These are phyloP conservation scores for Aphis craccivora DNA, from an alignment of 1,140 invertebrate species.

Conservation along the genomic window DNA sequence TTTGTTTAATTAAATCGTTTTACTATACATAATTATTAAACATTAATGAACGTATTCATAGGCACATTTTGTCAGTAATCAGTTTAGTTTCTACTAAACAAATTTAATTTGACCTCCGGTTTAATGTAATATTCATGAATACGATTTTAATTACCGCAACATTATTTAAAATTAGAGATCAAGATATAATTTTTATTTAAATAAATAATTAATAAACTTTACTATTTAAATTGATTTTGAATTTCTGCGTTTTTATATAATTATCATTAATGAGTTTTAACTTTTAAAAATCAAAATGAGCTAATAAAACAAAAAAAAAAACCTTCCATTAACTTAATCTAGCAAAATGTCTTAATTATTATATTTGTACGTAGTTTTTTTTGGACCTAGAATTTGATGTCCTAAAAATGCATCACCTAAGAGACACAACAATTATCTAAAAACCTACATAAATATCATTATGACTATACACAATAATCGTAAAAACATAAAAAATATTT, in stretches of 20 bases:
- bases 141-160: background rate
- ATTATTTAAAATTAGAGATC: slow-evolving; percentile 2
- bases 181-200: background rate
- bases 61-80: background rate
- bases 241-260: background rate
- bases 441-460: no score
- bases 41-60: background rate
- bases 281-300: background rate
- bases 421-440: no score
- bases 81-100: background rate
- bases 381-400: no score
- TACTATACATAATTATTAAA: background rate
- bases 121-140: background rate
- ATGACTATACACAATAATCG: no score
- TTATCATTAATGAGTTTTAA: background rate
- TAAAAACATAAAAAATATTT: no score
- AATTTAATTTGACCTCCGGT: background rate
- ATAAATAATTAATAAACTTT: background rate
- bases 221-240: background rate
- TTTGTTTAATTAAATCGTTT: background rate
- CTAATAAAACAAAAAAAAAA: background rate
- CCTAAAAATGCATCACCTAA: no score
- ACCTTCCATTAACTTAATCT: fast-evolving
- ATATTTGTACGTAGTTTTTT: no score
- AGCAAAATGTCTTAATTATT: background rate